These are phyloP conservation scores for Plectrocnemia conspersa DNA, from an alignment of 1,140 invertebrate genomes.

Conservation along the genomic window DNA sequence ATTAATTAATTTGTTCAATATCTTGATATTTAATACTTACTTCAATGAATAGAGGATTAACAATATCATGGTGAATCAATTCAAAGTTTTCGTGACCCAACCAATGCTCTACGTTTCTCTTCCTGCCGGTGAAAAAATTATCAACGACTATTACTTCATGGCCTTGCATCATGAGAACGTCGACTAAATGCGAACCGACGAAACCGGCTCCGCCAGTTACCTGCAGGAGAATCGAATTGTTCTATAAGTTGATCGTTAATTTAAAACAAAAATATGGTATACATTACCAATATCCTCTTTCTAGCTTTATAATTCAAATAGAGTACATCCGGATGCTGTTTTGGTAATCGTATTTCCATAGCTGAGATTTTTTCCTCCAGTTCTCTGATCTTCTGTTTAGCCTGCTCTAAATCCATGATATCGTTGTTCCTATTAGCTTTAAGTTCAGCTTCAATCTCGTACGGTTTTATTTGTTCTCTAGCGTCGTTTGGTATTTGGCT, in stretches of 20 bases:
- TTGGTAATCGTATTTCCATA: constrained; percentile 68
- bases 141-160: constrained; percentile 98
- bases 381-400: constrained; percentile 58
- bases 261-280: constrained; percentile 8
- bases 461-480: constrained; percentile 25
- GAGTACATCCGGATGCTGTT: constrained; percentile 85
- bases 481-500: constrained; percentile 31
- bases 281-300: constrained; percentile 79
- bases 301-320: constrained; percentile 86
- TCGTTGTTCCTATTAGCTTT: constrained; percentile 14
- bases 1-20: neutral
- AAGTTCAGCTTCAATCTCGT: constrained; percentile 12
- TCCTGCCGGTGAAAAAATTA: constrained; percentile 97
- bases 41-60: constrained; percentile 96
- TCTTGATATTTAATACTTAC: constrained; percentile 37
- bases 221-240: constrained; percentile 44
- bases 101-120: constrained; percentile 98
- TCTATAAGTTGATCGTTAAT: neutral
- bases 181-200: constrained; percentile 97
- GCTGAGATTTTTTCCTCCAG: constrained; percentile 67
- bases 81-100: constrained; percentile 99
- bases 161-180: constrained; percentile 90
- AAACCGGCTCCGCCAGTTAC: constrained; percentile 98
- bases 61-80: constrained; percentile 97
- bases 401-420: constrained; percentile 55